Evolutionary conservation across 2,888 invertebrate species (phyloP).

Genomic region (Hydroisotoma schaefferi): DNA sequence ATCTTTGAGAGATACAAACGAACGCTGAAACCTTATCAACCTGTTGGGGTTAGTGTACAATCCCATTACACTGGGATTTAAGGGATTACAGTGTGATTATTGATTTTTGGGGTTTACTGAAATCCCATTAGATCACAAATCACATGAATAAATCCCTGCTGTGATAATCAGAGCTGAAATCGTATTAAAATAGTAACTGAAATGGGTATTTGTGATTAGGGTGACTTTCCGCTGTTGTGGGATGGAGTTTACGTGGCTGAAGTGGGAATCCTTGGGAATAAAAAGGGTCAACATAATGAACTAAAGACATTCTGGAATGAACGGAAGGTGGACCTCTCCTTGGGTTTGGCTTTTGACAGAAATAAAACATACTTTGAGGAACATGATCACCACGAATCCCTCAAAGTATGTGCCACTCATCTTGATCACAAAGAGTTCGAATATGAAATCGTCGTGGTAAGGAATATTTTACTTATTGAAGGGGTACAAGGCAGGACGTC

Average conservation of each 20-base stretch:
- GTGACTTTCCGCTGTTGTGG: conserved; percentile 30
- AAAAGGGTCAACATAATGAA: conserved; percentile 9
- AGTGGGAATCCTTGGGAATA: conserved; percentile 11
- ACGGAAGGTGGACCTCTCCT: conserved; percentile 17
- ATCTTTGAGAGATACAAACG: conserved; percentile 72
- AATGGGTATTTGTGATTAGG: conserved; percentile 20
- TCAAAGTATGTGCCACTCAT: conserved; percentile 29
- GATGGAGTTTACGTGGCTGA: conserved; percentile 21
- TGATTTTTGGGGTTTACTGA: not conserved
- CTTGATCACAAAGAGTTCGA: conserved; percentile 33
- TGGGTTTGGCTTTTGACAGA: conserved; percentile 23
- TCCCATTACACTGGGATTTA: too few species aligned
- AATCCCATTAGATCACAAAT: not conserved
- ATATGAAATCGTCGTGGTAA: conserved; percentile 25
- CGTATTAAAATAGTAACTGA: too few species aligned
- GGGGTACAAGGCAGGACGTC: too few species aligned
- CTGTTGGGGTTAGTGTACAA: conserved; percentile 24
- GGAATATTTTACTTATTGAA: too few species aligned
- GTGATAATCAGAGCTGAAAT: too few species aligned
- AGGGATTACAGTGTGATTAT: not conserved
- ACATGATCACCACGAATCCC: conserved; percentile 2
- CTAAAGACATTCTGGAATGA: conserved; percentile 24
- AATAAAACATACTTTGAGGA: conserved; percentile 24
- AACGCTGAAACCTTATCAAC: conserved; percentile 63
- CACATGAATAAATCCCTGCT: too few species aligned